Conservation (phyloP, 2,113 vertebrate species). For the Eretmochelys imbricata region DNA sequence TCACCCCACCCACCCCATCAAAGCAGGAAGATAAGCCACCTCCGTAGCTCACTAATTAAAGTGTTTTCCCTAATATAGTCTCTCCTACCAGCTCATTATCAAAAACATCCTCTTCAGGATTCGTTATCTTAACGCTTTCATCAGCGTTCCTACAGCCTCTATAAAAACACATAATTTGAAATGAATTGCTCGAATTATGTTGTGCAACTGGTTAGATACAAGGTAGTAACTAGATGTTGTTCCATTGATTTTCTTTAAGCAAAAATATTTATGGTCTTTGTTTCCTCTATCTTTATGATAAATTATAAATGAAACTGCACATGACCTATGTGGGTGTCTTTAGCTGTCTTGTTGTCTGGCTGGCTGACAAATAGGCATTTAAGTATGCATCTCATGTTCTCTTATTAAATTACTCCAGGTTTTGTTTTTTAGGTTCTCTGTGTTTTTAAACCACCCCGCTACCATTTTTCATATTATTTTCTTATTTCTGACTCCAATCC, state of each 20-base stretch:
- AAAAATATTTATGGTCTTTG: not conserved
- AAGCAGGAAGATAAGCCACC: not conserved
- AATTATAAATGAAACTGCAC: not conserved
- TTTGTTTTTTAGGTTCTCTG: not conserved
- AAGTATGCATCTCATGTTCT: not conserved
- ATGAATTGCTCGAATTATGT: not conserved
- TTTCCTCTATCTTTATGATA: not conserved
- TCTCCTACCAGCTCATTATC: accelerated
- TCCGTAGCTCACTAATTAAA: not conserved
- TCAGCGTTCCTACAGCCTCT: not conserved
- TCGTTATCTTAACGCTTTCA: not conserved
- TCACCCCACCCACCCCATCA: not conserved
- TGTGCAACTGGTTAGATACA: not conserved
- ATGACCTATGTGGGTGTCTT: not conserved
- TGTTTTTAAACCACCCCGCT: not conserved
- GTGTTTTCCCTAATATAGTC: accelerated
- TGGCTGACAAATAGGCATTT: not conserved
- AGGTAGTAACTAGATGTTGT: not conserved
- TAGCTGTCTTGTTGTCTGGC: not conserved
- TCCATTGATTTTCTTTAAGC: not conserved
- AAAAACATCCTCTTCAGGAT: accelerated
- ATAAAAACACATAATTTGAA: not conserved
- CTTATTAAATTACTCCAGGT: not conserved
- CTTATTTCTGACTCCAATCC: not conserved
- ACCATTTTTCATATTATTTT: not conserved